Base-by-base conservation (phyloP, 2,113 vertebrate species). In the Macaca fascicularis region DNA sequence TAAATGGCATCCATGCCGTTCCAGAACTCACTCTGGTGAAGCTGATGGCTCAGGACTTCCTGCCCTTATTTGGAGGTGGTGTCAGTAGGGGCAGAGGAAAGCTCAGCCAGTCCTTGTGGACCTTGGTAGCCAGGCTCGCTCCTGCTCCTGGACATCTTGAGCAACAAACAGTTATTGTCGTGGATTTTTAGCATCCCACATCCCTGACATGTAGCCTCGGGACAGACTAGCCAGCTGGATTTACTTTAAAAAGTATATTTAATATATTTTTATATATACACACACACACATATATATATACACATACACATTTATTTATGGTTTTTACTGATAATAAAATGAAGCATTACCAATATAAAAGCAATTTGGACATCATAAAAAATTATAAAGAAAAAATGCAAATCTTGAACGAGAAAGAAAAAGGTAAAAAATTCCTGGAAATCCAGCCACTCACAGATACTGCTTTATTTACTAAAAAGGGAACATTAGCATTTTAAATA, bases 281-380 rank as follows among this genome's bases (percentile, higher is more conserved):
- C 1, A 87, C 25, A 45, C 14, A 75, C 3, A 25, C 10, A 27
- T 0, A 86, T 12, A 27, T 32, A 23, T 70, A 48, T 40, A 25
- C 27, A 74, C 25, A 32, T 35, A 74, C 19, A 23, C 87, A n/a
- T 81, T 13, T 69, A n/a, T 85, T 57, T 85, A 32, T 78, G 35
- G 35, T 25, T 89, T 88, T 89, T 95, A 81, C 35, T 92, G 59
- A 67, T 43, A 32, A n/a, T 64, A 82, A 96, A 95, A 85, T 30
- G 45, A 91, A 91, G 43, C 12, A 27, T 72, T 74, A 19, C 20
- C 11, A 79, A 61, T 88, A 20, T 52, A 61, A 48, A 74, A 61
- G 48, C 38, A 69, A 89, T 45, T 78, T 23, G 64, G 19, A 27
- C 13, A 74, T 50, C 70, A 52, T 2, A 30, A 30, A 23, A 59